A percentile compares a stretch with the other conserved stretches of the same genome.
Evolutionary conservation across 2,797 vertebrate genomes (phyloP).

Genomic region (Sandelia bainsii): DNA sequence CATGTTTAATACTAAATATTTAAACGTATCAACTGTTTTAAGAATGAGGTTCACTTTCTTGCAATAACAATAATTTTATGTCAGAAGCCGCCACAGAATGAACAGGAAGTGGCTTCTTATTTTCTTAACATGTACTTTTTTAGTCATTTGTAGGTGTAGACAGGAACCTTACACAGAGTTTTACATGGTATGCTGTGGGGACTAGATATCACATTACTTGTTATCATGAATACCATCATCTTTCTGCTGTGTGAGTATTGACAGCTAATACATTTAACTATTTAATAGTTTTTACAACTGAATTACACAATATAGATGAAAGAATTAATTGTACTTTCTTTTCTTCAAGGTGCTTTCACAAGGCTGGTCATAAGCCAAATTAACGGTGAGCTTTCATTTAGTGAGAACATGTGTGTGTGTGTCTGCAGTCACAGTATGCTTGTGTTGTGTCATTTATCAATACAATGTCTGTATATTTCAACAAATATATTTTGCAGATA

Average conservation of each 20-base stretch:
- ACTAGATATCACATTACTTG: background rate
- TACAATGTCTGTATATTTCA: slow-evolving; percentile 3
- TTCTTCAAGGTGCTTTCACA: slow-evolving; percentile 27
- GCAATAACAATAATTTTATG: too few relatives aligned
- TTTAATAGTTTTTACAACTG: background rate
- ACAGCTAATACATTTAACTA: background rate
- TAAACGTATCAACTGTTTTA: background rate
- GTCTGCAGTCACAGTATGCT: background rate
- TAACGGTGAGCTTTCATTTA: slow-evolving; percentile 17
- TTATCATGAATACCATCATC: slow-evolving; percentile 25
- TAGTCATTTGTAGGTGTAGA: background rate
- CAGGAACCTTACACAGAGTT: background rate
- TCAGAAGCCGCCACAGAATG: background rate
- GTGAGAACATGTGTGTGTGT: background rate
- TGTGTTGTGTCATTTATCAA: background rate
- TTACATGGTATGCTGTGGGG: background rate
- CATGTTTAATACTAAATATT: background rate
- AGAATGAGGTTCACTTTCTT: background rate
- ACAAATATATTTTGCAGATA: slow-evolving; percentile 5
- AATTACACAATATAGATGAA: background rate
- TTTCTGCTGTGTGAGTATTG: slow-evolving; percentile 59
- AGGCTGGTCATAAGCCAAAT: slow-evolving; percentile 11
- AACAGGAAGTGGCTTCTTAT: slow-evolving; percentile 25
- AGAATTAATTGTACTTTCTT: background rate
- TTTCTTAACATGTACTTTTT: background rate